phyloP scores from a whole-genome alignment of 2,797 vertebrate species.

The Crenuchus spilurus region DNA sequence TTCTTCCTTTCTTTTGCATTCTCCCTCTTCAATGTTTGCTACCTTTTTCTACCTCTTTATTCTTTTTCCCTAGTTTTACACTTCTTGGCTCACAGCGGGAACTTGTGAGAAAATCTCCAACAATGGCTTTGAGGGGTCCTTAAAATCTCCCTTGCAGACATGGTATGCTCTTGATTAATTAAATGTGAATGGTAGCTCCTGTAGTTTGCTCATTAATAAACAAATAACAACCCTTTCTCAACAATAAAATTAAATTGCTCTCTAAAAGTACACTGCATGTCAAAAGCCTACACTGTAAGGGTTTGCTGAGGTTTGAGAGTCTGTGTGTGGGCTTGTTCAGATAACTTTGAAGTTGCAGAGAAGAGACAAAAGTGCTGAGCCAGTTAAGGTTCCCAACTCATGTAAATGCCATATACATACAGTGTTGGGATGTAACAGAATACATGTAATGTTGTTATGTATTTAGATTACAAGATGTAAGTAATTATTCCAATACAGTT shows the following conservation, averaged over 20 bases:
- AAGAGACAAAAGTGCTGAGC: not conserved
- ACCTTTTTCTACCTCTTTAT: not conserved
- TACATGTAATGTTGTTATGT: too few relatives aligned
- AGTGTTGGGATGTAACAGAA: too few relatives aligned
- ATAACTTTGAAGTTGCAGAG: slow-evolving; percentile 7
- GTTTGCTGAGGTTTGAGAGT: not conserved
- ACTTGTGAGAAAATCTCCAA: slow-evolving; percentile 16
- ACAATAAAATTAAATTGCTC: slow-evolving; percentile 32
- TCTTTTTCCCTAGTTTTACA: not conserved
- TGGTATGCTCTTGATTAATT: slow-evolving; percentile 34
- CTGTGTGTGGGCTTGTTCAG: slow-evolving; percentile 9
- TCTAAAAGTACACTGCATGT: slow-evolving; percentile 5
- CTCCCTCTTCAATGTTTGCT: slow-evolving; percentile 29
- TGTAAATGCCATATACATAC: not conserved
- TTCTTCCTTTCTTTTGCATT: not conserved
- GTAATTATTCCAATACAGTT: too few relatives aligned
- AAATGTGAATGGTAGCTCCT: slow-evolving; percentile 16
- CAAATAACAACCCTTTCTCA: slow-evolving; percentile 4
- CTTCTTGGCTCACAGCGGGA: not conserved
- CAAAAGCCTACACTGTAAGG: not conserved
- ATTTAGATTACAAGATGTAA: too few relatives aligned
- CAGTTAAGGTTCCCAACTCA: not conserved
- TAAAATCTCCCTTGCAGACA: slow-evolving; percentile 52
- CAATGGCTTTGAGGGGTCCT: slow-evolving; percentile 8
- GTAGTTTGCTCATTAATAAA: slow-evolving; percentile 20